Percentiles rank a stretch among this genome's conserved stretches.
phyloP scores from a whole-genome alignment of 2,113 vertebrate species.

The Panthera tigris region DNA sequence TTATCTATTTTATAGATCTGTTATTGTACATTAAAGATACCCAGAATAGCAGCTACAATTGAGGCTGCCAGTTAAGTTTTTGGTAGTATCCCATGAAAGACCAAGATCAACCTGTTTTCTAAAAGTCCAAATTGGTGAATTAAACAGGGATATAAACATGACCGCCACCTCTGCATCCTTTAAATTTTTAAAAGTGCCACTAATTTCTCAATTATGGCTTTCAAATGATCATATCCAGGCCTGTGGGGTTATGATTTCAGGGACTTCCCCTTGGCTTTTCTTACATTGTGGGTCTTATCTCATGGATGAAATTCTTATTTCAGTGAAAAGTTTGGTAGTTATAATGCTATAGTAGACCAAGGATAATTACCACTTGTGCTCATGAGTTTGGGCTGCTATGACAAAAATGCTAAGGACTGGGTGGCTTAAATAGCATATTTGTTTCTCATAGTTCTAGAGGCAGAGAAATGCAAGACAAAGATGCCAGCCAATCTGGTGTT shows the following conservation, averaged over 20 bases:
- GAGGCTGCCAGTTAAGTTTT: not conserved
- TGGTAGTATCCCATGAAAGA: not conserved
- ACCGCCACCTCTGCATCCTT: not conserved
- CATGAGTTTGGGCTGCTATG: not conserved
- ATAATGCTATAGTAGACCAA: not conserved
- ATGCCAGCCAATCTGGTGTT: not conserved
- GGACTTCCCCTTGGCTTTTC: not conserved
- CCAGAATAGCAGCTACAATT: not conserved
- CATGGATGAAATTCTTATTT: not conserved
- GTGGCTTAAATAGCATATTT: not conserved
- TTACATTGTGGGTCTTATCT: not conserved
- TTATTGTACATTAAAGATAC: not conserved
- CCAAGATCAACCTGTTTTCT: not conserved
- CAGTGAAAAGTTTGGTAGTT: not conserved
- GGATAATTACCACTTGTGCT: not conserved
- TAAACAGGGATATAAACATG: not conserved
- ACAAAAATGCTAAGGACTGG: not conserved
- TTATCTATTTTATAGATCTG: conserved; percentile 28
- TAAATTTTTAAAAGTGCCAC: not conserved
- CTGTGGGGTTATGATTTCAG: not conserved
- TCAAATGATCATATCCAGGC: not conserved
- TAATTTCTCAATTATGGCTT: not conserved
- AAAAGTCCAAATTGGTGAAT: not conserved
- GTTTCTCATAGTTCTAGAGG: not conserved
- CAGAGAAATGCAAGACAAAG: not conserved